Base-by-base conservation (phyloP, 2,797 vertebrate species). In the Sparus aurata region DNA sequence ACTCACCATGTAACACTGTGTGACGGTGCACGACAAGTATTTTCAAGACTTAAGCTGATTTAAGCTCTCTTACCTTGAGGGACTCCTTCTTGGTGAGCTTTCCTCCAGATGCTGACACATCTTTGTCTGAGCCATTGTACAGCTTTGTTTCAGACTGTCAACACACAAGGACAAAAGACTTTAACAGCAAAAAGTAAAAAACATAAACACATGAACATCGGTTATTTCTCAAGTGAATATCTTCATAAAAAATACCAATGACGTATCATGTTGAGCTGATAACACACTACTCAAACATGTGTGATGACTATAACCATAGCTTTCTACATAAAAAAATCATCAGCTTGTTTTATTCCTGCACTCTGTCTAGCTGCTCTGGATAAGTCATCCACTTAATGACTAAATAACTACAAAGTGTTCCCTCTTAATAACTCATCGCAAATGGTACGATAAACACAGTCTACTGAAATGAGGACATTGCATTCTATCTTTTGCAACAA, bases 31-130 rank as follows among this genome's bases (percentile, higher is more conserved):
- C 12, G 16, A 46, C 62, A 67, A 59, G 43, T 18, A 68, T 63
- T 68, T 65, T 62, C 2, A 16, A 47, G 71, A 70, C 30, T 71
- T 79, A 82, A 80, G 60, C 69, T 20, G 73, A 75, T 80, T 87
- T 64, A 59, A 60, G 23, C 55, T 46, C 10, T 3, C 55, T 89
- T 89, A 98, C 98, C 98, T 99, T 99, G 91, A 99, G 98, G 72
- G 98, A 99, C 90, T 99, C 98, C 87, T 99, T 99, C 94, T 99
- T 99, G 69, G 97, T 99, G 92, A 99, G 98, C 86, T 99, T 99
- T 94, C 94, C 98, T 88, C 97, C 96, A 79, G 97, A 94, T 3
- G 95, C 78, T 0, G 97, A 96, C 83, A 97, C 95, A 70, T 99
- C 98, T 85, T 98, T 99, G 87, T 99, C 98, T 5, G 97, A 98